Percentiles rank a stretch among this genome's conserved stretches.
Conservation (phyloP, 30 jellyfish, hydroid and myxozoan species). For the Rhopilema esculentum region DNA sequence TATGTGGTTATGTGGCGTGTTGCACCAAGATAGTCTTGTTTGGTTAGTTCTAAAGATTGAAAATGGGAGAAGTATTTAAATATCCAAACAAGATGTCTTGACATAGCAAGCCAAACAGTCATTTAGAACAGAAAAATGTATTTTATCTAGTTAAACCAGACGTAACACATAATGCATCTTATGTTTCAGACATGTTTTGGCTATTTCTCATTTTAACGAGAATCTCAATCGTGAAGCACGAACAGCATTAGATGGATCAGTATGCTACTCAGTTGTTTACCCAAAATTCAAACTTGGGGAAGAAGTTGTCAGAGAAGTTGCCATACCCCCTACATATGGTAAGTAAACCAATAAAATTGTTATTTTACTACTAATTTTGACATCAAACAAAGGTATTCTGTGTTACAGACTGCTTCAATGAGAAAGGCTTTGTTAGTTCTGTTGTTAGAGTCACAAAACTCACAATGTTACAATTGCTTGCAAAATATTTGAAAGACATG, state of each 20-base stretch:
- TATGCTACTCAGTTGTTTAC: constrained; percentile 11
- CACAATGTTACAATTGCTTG: not conserved
- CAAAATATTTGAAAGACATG: not conserved
- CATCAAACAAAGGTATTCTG: not conserved
- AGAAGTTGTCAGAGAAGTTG: constrained; percentile 30
- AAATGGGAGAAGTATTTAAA: not conserved
- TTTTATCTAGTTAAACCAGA: not conserved
- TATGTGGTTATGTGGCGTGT: constrained; percentile 13
- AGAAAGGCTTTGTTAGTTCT: not conserved
- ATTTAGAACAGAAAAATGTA: not conserved
- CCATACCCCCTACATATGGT: constrained; percentile 31
- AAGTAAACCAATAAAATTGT: constrained; percentile 4
- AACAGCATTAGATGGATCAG: constrained; percentile 22
- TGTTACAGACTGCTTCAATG: not conserved
- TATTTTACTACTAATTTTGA: not conserved
- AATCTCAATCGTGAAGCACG: constrained; percentile 21
- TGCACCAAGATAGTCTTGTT: constrained; percentile 3
- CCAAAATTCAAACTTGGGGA: constrained; percentile 21
- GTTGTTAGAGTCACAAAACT: not conserved
- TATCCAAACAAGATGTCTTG: constrained; percentile 14
- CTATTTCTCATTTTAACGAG: constrained; percentile 7
- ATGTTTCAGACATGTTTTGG: constrained; percentile 27
- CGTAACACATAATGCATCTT: not conserved
- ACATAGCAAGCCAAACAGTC: constrained; percentile 7
- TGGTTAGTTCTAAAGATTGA: constrained; percentile 13